Percentiles rank a stretch among this genome's conserved stretches.
phyloP scores from a whole-genome alignment of 2,113 vertebrate genomes.

The Opisthocomus hoazin region DNA sequence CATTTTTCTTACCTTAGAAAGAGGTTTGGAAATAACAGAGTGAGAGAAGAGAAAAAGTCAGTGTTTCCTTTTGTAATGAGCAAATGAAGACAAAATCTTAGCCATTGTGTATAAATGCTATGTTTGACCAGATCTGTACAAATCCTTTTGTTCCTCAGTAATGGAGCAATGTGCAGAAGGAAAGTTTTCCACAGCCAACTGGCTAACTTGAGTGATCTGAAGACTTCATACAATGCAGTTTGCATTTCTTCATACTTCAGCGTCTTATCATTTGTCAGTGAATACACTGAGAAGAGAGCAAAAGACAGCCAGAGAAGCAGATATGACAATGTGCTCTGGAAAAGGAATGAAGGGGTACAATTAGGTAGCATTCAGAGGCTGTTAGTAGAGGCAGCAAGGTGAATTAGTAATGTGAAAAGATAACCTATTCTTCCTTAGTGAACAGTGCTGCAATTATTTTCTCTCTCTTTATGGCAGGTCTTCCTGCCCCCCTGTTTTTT shows the following conservation, averaged over 20 bases:
- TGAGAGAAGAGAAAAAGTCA: neutral
- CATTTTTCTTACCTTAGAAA: neutral
- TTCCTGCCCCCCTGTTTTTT: neutral
- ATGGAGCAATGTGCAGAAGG: neutral
- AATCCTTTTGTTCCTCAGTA: neutral
- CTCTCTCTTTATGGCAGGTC: neutral
- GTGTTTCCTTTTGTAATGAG: neutral
- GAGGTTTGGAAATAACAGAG: neutral
- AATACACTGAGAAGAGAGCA: neutral
- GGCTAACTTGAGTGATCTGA: neutral
- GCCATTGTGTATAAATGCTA: neutral
- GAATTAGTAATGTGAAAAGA: constrained; percentile 21
- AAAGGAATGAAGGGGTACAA: neutral
- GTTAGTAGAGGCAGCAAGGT: neutral
- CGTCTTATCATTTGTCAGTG: neutral
- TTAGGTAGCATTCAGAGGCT: constrained; percentile 15
- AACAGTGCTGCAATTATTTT: constrained; percentile 16
- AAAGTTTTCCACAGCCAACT: neutral
- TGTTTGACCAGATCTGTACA: neutral
- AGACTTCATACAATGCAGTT: neutral
- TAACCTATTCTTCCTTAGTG: neutral
- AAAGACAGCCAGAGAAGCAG: neutral
- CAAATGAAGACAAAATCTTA: neutral
- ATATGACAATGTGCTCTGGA: neutral
- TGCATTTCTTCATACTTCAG: neutral